These are phyloP conservation scores for Drosophila melanosoma DNA, from an alignment of 2,888 invertebrate genomes.

Conservation along the genomic window DNA sequence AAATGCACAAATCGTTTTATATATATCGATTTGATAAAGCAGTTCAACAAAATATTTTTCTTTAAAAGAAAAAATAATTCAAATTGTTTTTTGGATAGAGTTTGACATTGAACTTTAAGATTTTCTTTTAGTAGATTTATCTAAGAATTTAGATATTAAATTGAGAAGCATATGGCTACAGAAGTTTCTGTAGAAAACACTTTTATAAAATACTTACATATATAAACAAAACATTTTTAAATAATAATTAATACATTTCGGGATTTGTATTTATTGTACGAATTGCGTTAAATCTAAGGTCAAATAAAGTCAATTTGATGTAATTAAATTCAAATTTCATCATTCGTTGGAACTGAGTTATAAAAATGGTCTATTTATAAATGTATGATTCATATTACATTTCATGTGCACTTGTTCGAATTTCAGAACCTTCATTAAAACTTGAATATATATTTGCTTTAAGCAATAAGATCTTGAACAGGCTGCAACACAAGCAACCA, in stretches of 20 bases:
- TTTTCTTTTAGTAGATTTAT: not conserved
- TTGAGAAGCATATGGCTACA: not conserved
- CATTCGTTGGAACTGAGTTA: not conserved
- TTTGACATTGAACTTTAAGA: not conserved
- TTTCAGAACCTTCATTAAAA: not conserved
- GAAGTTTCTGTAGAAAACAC: no score
- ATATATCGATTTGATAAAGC: not conserved
- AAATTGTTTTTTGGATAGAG: not conserved
- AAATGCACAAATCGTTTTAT: constrained; percentile 29
- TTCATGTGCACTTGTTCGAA: not conserved
- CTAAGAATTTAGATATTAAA: not conserved
- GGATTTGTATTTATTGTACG: no score
- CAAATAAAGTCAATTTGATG: no score
- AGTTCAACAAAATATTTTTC: not conserved
- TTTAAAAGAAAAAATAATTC: not conserved
- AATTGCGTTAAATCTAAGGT: no score
- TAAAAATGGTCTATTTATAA: not conserved
- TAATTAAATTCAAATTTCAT: not conserved
- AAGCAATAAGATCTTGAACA: constrained; percentile 7
- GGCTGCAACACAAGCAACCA: constrained; percentile 1
- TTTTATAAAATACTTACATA: no score
- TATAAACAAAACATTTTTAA: no score
- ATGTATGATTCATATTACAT: not conserved
- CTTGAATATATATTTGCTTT: constrained; percentile 2
- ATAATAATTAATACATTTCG: no score